These are phyloP conservation scores for Neotoma lepida DNA, from an alignment of 2,113 vertebrate species.

Conservation along the genomic window DNA sequence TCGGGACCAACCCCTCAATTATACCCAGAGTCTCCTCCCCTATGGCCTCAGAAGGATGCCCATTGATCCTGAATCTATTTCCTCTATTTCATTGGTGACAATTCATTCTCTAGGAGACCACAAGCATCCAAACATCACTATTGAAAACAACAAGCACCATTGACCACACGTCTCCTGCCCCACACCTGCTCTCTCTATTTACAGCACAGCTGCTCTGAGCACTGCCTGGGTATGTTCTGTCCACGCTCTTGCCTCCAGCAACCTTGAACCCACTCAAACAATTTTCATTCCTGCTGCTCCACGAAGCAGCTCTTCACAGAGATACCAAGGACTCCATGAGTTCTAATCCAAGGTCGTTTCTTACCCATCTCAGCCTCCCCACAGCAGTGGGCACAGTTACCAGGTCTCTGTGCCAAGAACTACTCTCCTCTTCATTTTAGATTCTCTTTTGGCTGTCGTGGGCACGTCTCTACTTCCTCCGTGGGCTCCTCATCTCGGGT, in stretches of 20 bases:
- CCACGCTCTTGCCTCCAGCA: neutral
- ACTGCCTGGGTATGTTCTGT: neutral
- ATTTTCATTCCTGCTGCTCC: neutral
- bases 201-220: neutral
- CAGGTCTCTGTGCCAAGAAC: neutral
- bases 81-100: neutral
- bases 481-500: neutral
- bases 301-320: neutral
- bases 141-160: neutral
- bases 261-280: neutral
- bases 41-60: neutral
- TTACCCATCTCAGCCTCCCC: neutral
- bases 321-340: fast-evolving
- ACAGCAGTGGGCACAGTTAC: no score
- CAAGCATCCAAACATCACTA: neutral
- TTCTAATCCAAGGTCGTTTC: no score
- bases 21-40: neutral
- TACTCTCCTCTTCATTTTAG: neutral
- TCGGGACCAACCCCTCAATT: neutral
- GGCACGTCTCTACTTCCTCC: neutral
- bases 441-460: neutral
- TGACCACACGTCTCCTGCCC: neutral
- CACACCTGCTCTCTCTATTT: neutral
- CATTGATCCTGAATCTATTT: neutral
- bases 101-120: neutral